These are phyloP conservation scores for Amphipyra tragopoginis DNA, from an alignment of 2,888 invertebrate species.

Conservation along the genomic window DNA sequence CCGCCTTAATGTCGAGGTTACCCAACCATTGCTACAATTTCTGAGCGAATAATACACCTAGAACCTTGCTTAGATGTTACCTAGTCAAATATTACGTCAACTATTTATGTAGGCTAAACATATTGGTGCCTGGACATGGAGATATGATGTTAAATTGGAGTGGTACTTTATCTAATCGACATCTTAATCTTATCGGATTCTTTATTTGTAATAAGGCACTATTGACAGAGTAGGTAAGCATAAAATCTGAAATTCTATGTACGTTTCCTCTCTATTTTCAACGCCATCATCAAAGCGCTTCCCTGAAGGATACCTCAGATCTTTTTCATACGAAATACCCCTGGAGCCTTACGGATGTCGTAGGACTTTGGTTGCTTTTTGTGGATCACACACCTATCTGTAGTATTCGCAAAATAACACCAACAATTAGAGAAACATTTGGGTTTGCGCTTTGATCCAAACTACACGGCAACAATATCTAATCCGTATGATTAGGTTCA, in stretches of 20 bases:
- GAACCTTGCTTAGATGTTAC: conserved; percentile 27
- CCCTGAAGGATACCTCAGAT: too few species aligned
- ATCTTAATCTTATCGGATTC: too few species aligned
- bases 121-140: conserved; percentile 36
- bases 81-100: conserved; percentile 46
- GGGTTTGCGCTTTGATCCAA: neutral
- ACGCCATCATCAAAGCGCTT: too few species aligned
- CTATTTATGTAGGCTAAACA: conserved; percentile 46
- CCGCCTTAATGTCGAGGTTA: conserved; percentile 71
- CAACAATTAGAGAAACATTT: neutral
- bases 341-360: too few species aligned
- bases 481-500: conserved; percentile 37
- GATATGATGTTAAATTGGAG: conserved; percentile 22
- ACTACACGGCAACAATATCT: conserved; percentile 6
- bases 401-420: too few species aligned
- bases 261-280: too few species aligned
- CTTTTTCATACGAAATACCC: too few species aligned
- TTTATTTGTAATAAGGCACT: too few species aligned
- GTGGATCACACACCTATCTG: too few species aligned
- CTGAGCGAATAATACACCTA: conserved; percentile 37
- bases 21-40: conserved; percentile 73
- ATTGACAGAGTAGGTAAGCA: too few species aligned
- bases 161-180: neutral
- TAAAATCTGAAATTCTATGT: too few species aligned
- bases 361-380: too few species aligned